Evolutionary conservation across 2,797 vertebrate species (phyloP).

Genomic region (Acrossocheilus fasciatus): DNA sequence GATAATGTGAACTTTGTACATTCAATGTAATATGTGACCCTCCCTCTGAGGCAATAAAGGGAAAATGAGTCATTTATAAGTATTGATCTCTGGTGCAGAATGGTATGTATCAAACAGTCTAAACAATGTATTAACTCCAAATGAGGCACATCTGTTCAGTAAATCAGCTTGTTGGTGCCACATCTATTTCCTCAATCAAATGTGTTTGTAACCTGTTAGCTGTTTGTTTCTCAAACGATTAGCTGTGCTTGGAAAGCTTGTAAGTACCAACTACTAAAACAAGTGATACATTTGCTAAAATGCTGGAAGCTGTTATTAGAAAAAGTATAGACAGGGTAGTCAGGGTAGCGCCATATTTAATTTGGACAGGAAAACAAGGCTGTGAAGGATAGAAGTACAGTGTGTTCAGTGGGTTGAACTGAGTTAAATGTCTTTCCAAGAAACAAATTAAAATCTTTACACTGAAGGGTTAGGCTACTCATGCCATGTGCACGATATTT

Average conservation of each 20-base stretch:
- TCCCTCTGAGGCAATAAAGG: constrained; percentile 41
- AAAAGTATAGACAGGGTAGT: background rate
- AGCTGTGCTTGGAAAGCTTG: background rate
- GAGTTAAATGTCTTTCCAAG: background rate
- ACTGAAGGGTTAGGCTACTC: too few relatives aligned
- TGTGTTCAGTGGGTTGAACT: background rate
- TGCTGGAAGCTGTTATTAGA: background rate
- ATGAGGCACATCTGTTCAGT: constrained; percentile 40
- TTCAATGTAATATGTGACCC: constrained; percentile 1
- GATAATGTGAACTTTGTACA: background rate
- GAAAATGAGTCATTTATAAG: constrained; percentile 45
- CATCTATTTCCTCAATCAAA: constrained; percentile 38
- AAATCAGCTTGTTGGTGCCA: background rate
- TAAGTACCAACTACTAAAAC: background rate
- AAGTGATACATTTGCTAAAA: background rate
- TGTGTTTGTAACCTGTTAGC: background rate
- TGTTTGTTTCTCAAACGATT: background rate
- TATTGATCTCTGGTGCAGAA: constrained; percentile 50
- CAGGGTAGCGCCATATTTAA: background rate
- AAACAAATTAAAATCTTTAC: too few relatives aligned
- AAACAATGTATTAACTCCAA: constrained; percentile 33
- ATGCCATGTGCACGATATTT: too few relatives aligned
- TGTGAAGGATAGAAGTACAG: background rate
- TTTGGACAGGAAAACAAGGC: background rate
- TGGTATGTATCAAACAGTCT: constrained; percentile 28